phyloP scores from a whole-genome alignment of 2,888 invertebrate species.

The Luperina testacea region DNA sequence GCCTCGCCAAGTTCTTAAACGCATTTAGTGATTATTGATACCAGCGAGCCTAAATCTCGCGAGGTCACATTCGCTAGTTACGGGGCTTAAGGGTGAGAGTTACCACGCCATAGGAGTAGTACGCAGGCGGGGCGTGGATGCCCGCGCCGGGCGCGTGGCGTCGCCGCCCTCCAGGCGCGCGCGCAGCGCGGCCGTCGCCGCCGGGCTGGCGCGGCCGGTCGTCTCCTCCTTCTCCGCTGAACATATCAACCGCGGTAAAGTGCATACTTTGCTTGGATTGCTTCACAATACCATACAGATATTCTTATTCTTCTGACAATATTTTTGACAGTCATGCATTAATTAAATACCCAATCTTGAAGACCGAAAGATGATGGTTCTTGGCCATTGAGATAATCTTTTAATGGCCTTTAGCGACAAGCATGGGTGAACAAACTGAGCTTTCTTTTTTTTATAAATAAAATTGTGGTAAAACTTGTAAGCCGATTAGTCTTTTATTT shows the following conservation, averaged over 20 bases:
- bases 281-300: neutral
- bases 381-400: too few relatives aligned
- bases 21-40: neutral
- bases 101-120: constrained; percentile 85
- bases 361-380: neutral
- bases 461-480: neutral
- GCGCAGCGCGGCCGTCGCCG: constrained; percentile 90
- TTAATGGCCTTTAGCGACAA: neutral
- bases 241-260: neutral
- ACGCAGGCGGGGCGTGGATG: constrained; percentile 88
- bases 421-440: neutral
- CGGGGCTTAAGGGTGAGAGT: neutral
- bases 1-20: neutral
- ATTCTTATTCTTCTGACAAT: neutral
- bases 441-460: neutral
- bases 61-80: neutral
- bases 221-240: constrained; percentile 91
- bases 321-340: neutral
- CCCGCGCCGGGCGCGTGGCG: constrained; percentile 91
- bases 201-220: constrained; percentile 83
- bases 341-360: neutral
- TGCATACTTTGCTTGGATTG: neutral
- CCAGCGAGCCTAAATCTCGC: neutral
- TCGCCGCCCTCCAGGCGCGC: constrained; percentile 92
- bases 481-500: neutral